Base-by-base conservation (phyloP, 2,888 invertebrate species). In the Limulus polyphemus region DNA sequence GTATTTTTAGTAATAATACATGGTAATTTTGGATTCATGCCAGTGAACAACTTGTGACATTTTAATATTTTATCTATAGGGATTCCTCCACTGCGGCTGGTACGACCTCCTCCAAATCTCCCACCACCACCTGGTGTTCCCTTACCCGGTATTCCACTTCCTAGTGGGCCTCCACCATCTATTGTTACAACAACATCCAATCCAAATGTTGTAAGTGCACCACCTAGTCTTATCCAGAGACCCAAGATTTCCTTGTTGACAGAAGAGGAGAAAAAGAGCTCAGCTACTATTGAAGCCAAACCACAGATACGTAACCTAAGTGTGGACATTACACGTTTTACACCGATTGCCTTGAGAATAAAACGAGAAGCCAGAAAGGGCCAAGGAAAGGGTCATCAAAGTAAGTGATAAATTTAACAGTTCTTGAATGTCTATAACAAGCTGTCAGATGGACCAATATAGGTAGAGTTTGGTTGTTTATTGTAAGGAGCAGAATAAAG, bases 221-320 rank as follows among this genome's bases (percentile, higher is more conserved):
- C 86, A 0, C 90, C 90, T 13, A 89, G 88, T 73, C 81, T 90
- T 48, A 86, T 89, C 71, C 63, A 83, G 84, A 68, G 87, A 65
- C 74, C 76, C 10, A 69, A 70, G 14, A 14, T 50, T 5, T 17
- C 56, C 16, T 16, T 16, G 16, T 11, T 16, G 11, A 62, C 51
- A 11, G 64, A 70, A 46, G 71, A 71, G 52, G 71, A 75, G 65
- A 73, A 74, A 62, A 73, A 71, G 48, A 67, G 67, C 47, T 66
- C 64, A 52, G 86, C 90, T 16, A 95, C 92, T 0, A 95, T 95
- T 69, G 88, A 91, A 71, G 98, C 97, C 0, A 97, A 97, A 75
- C 97, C 98, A 0, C 95, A 97, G 79, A 93, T 99, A 68, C 83
- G 92, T 69, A 92, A 91, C 78, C 79, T 93, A 49, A 90, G 89